Percentiles rank a stretch among this genome's conserved stretches.
Conservation (phyloP, 2,797 vertebrate genomes). For the Emydoidea blandingii region DNA sequence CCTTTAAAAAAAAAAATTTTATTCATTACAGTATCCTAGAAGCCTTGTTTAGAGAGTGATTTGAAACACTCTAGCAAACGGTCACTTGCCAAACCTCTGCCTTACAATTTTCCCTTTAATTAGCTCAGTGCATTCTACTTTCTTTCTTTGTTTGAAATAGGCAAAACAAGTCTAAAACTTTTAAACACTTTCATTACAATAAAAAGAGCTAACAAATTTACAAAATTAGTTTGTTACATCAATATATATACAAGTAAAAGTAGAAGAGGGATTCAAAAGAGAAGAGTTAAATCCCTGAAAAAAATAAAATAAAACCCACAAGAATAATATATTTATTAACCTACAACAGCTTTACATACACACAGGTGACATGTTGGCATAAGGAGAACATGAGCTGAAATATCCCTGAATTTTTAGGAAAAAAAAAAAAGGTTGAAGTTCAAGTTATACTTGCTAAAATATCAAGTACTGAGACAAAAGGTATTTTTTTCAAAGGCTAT, state of each 20-base stretch:
- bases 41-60: constrained; percentile 76
- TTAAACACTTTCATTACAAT: constrained; percentile 85
- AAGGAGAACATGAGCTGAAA: constrained; percentile 90
- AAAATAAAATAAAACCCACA: constrained; percentile 51
- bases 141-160: constrained; percentile 83
- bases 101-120: constrained; percentile 92
- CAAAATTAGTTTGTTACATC: constrained; percentile 85
- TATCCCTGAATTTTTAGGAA: constrained; percentile 98
- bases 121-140: constrained; percentile 94
- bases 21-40: constrained; percentile 62
- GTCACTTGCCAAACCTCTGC: constrained; percentile 81
- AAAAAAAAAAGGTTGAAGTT: constrained; percentile 88
- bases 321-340: constrained; percentile 81
- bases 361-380: constrained; percentile 86
- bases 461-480: constrained; percentile 88
- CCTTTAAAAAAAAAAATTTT: constrained; percentile 46
- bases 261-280: constrained; percentile 85
- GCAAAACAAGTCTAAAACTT: constrained; percentile 79
- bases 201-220: constrained; percentile 82
- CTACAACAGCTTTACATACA: constrained; percentile 83
- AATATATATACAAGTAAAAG: constrained; percentile 84
- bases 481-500: constrained; percentile 79
- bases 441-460: constrained; percentile 93
- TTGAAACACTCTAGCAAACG: constrained; percentile 72
- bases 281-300: constrained; percentile 86